phyloP scores from a whole-genome alignment of 2,888 invertebrate genomes.

The Mongoloraphidia duomilia region DNA sequence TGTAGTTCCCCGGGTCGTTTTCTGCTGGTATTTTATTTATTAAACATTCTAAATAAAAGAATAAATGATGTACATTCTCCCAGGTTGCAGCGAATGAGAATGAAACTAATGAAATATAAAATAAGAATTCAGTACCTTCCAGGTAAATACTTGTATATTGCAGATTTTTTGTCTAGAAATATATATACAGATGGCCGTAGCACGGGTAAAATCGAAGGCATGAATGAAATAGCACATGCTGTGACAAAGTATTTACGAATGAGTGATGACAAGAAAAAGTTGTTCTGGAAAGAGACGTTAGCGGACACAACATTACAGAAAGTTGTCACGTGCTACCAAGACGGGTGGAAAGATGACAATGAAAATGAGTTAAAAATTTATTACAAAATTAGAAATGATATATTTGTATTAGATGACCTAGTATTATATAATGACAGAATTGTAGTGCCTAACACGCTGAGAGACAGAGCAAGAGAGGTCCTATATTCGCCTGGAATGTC shows the following conservation, averaged over 20 bases:
- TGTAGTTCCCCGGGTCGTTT: not conserved
- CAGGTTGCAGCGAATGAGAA: too few relatives aligned
- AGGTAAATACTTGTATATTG: too few relatives aligned
- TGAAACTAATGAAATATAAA: too few relatives aligned
- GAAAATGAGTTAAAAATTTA: conserved; percentile 7
- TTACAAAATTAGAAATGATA: conserved; percentile 7
- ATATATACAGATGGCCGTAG: not conserved
- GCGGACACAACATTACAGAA: conserved; percentile 1
- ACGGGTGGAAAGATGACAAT: conserved; percentile 6
- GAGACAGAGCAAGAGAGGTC: conserved; percentile 7
- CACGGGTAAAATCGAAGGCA: not conserved
- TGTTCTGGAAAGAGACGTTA: conserved; percentile 4
- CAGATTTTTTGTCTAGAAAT: conserved; percentile 2
- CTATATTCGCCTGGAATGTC: conserved; percentile 1
- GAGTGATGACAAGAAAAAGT: not conserved
- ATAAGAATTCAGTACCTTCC: too few relatives aligned
- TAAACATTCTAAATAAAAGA: too few relatives aligned
- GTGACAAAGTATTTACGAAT: conserved; percentile 3
- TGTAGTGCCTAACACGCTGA: conserved; percentile 9
- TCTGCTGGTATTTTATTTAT: too few relatives aligned
- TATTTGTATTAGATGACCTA: conserved; percentile 10
- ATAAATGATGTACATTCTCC: too few relatives aligned
- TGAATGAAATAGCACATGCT: conserved; percentile 3
- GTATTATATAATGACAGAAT: conserved; percentile 10
- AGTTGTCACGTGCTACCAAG: not conserved